phyloP scores from a whole-genome alignment of 2,797 vertebrate genomes.

The Ciconia nigra region DNA sequence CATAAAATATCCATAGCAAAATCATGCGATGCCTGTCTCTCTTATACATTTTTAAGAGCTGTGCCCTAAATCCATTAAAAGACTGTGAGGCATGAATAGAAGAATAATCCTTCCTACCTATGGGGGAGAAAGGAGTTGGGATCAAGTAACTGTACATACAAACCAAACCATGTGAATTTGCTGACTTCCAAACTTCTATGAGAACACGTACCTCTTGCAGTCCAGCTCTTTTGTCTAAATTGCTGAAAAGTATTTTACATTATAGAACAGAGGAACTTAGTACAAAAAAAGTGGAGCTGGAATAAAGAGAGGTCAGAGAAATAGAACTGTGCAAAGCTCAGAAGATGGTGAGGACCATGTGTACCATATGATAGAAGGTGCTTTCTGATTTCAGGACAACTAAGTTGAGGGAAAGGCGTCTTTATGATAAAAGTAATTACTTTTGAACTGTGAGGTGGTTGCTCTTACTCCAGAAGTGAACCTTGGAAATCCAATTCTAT shows the following conservation, averaged over 20 bases:
- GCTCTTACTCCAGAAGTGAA: neutral
- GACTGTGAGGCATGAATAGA: constrained; percentile 26
- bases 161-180: neutral
- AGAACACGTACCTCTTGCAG: neutral
- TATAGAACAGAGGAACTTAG: neutral
- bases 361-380: neutral
- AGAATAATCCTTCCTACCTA: constrained; percentile 21
- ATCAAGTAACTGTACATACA: constrained; percentile 26
- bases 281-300: neutral
- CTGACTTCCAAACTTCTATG: neutral
- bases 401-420: neutral
- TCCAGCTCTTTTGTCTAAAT: neutral
- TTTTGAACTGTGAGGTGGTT: neutral
- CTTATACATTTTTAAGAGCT: constrained; percentile 71
- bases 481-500: neutral
- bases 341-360: neutral
- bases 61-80: constrained; percentile 64
- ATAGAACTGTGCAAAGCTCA: neutral
- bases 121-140: neutral
- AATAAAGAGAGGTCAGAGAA: neutral
- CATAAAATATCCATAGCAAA: constrained; percentile 67
- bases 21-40: constrained; percentile 33
- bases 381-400: neutral
- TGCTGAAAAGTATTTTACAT: neutral
- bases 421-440: neutral